Evolutionary conservation across 92 coral and sea anemone species (phyloP).

Genomic region (Porites evermanni): DNA sequence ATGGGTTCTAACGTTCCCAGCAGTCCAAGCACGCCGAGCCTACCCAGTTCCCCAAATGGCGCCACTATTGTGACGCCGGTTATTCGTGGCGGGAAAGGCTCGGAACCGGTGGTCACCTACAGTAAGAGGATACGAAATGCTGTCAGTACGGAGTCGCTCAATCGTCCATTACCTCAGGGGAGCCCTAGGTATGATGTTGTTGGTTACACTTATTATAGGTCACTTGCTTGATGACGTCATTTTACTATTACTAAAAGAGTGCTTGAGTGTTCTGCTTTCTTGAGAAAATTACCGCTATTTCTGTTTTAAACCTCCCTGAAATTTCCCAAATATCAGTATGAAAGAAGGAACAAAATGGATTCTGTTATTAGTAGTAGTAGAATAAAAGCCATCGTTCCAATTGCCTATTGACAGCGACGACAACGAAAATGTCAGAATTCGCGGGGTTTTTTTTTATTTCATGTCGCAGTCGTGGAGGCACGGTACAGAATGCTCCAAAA

Average conservation of each 20-base stretch:
- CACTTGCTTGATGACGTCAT: background rate
- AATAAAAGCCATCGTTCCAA: no score
- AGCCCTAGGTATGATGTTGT: conserved; percentile 41
- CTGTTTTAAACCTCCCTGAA: no score
- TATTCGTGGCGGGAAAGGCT: conserved; percentile 90
- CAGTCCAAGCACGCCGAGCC: conserved; percentile 78
- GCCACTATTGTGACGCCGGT: conserved; percentile 94
- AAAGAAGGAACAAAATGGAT: no score
- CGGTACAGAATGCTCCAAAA: no score
- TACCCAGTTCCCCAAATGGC: conserved; percentile 87
- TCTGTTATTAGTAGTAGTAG: no score
- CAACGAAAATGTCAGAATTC: no score
- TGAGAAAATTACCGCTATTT: no score
- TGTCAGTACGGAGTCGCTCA: conserved; percentile 94
- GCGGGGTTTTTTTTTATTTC: no score
- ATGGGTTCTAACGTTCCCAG: conserved; percentile 91
- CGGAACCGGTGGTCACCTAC: conserved; percentile 92
- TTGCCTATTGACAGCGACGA: no score
- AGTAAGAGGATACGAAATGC: conserved; percentile 99
- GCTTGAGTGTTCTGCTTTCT: no score
- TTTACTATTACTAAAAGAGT: background rate
- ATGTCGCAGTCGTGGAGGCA: no score
- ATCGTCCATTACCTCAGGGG: conserved; percentile 82
- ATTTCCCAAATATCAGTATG: no score
- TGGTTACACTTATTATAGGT: background rate